Conservation (phyloP, 2,113 vertebrate genomes). For the cattle (Bos taurus) region DNA sequence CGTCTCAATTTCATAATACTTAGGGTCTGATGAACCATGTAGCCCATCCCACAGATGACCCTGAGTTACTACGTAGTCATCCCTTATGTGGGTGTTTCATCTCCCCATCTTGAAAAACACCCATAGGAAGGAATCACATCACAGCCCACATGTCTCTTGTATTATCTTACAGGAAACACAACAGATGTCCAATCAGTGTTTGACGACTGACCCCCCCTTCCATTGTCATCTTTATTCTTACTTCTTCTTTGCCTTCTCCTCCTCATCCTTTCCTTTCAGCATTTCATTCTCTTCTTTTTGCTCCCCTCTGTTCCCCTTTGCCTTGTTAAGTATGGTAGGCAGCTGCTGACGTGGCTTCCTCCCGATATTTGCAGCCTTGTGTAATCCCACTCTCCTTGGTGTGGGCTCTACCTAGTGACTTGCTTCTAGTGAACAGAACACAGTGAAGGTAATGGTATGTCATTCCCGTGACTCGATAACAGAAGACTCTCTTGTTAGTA, state of each 20-base stretch:
- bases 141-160: accelerated
- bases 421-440: not conserved
- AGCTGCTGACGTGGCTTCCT: not conserved
- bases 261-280: not conserved
- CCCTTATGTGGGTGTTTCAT: not conserved
- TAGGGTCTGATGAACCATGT: accelerated
- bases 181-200: accelerated
- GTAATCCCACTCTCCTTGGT: not conserved
- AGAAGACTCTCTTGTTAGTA: not conserved
- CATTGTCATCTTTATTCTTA: not conserved
- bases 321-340: not conserved
- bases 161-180: not conserved
- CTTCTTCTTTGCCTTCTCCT: not conserved
- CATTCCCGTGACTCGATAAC: not conserved
- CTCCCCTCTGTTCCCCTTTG: not conserved
- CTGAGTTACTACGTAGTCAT: not conserved
- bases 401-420: not conserved
- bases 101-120: not conserved
- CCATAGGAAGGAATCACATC: not conserved
- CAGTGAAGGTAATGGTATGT: not conserved
- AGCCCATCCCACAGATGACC: not conserved
- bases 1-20: not conserved
- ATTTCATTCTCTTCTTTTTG: not conserved
- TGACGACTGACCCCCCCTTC: not conserved
- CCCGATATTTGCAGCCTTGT: not conserved